Evolutionary conservation across 2,888 invertebrate genomes (phyloP), one percentile per base, ranked within the genome.

Genomic region (Drosophila aldrichi): DNA sequence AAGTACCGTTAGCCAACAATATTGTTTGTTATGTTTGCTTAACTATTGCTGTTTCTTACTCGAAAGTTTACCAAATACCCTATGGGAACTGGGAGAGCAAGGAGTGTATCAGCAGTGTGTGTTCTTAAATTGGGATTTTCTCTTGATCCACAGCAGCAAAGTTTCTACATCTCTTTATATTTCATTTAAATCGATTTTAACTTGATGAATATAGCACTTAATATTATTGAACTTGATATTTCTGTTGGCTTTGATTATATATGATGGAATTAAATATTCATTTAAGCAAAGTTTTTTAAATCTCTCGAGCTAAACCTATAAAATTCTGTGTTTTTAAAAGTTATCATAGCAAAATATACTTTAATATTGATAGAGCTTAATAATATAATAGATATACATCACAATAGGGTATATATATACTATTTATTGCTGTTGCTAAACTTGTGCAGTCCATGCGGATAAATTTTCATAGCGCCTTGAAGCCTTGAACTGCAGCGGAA

Each of bases 381-480:
- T 10, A 32, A 32, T 9, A 10, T 2, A 2, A 1, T 9, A 9
- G 8, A 32, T 32, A 12, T 12, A 34, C 12, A 36, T 36, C 8
- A 29, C 29, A 36, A 38, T 18, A 38, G 48, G 34, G 48, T 38
- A 58, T 48, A 46, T 25, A 25, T 29, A 34, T 48, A n/a, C n/a
- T n/a, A n/a, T 41, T 40, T 8, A 65, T 41, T 65, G 36, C 3
- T 22, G 10, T 44, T 65, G 49, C 41, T 14, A 14, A 34, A n/a
- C 12, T 51, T n/a, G n/a, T 44, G n/a, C 38, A 41, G 7, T n/a
- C 10, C 51, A 48, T 52, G 36, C 48, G 18, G 40, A 44, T 32
- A 40, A 55, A 43, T 65, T 71, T 70, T 59, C 52, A 41, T 46
- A 38, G 73, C 52, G 59, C 60, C 64, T 62, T 55, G 14, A 41